Evolutionary conservation across 2,888 invertebrate genomes (phyloP).

Genomic region (Coremacera marginata): DNA sequence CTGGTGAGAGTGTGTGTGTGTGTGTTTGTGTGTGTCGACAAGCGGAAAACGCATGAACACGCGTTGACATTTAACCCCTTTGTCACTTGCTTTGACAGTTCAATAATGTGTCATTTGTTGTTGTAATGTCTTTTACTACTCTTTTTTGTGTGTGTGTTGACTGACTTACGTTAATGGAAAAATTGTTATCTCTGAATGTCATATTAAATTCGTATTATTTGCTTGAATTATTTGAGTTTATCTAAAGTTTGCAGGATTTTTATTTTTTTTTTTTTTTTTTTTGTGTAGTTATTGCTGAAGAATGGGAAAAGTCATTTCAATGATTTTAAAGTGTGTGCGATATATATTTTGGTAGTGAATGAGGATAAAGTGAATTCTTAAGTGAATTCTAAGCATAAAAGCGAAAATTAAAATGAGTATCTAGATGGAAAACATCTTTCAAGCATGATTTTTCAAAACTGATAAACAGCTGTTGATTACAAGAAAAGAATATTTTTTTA

Average conservation of each 20-base stretch:
- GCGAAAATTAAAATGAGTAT: too few species aligned
- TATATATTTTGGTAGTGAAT: too few species aligned
- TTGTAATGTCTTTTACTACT: neutral
- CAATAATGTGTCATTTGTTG: constrained; percentile 60
- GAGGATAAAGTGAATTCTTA: too few species aligned
- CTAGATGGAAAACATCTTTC: too few species aligned
- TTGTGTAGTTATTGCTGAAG: too few species aligned
- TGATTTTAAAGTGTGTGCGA: too few species aligned
- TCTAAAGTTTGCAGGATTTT: constrained; percentile 46
- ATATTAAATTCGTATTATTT: constrained; percentile 61
- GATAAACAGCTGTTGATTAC: too few species aligned
- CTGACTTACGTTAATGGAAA: constrained; percentile 33
- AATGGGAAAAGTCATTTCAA: too few species aligned
- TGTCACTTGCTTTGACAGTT: constrained; percentile 62
- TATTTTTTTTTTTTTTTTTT: neutral
- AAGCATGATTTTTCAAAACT: too few species aligned
- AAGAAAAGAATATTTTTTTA: too few species aligned
- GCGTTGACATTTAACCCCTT: constrained; percentile 59
- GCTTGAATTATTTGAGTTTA: constrained; percentile 59
- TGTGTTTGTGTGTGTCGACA: neutral
- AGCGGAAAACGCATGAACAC: constrained; percentile 30
- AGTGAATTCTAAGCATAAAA: too few species aligned
- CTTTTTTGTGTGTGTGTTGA: constrained; percentile 21
- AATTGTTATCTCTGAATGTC: constrained; percentile 53
- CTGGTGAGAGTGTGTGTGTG: too few species aligned